phyloP scores from a whole-genome alignment of 2,888 invertebrate species.

The Thymelicus lineola region DNA sequence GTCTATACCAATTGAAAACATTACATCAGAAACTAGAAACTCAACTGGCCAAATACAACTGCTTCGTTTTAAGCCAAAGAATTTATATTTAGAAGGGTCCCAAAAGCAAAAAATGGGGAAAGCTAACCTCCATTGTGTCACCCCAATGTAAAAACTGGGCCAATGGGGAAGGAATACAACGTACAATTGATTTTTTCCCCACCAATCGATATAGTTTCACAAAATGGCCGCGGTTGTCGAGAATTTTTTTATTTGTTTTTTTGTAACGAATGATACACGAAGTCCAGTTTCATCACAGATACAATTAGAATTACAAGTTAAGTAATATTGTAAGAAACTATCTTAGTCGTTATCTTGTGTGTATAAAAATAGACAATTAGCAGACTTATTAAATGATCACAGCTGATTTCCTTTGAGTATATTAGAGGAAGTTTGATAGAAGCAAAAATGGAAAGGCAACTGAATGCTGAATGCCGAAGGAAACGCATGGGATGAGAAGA shows the following conservation, averaged over 20 bases:
- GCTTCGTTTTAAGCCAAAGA: constrained; percentile 58
- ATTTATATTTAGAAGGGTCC: constrained; percentile 69
- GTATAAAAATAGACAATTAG: too few species aligned
- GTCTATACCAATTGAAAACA: neutral
- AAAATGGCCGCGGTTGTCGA: constrained; percentile 70
- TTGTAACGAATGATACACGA: constrained; percentile 19
- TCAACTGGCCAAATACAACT: constrained; percentile 47
- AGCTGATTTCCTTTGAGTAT: too few species aligned
- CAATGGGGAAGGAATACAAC: constrained; percentile 73
- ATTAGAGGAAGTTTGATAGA: too few species aligned
- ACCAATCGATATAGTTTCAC: constrained; percentile 78
- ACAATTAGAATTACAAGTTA: too few species aligned
- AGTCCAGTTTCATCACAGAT: too few species aligned
- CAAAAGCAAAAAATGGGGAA: constrained; percentile 70
- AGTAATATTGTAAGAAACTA: too few species aligned
- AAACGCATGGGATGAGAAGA: too few species aligned
- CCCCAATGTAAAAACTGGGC: constrained; percentile 80
- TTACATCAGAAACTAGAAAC: constrained; percentile 11
- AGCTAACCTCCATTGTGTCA: constrained; percentile 71
- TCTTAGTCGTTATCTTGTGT: too few species aligned
- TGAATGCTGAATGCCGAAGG: too few species aligned
- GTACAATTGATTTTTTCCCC: constrained; percentile 77
- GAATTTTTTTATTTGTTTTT: constrained; percentile 43
- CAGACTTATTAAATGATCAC: too few species aligned
- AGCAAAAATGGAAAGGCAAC: too few species aligned